Evolutionary conservation across 2,888 invertebrate species (phyloP).

Genomic region (Rhimphoctona megacephalus): DNA sequence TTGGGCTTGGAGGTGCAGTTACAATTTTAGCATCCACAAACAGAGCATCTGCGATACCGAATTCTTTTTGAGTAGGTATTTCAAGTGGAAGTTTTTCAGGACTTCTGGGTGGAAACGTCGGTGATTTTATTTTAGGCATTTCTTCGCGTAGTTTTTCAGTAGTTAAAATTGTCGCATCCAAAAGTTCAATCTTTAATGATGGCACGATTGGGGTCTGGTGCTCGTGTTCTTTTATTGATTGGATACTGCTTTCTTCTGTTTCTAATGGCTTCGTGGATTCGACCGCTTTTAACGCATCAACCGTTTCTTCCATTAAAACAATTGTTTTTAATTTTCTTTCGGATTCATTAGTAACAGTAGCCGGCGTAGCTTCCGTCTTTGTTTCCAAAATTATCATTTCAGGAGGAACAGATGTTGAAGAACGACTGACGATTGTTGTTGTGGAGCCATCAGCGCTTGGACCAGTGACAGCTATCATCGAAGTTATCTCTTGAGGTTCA

Average conservation of each 20-base stretch:
- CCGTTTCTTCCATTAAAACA: neutral
- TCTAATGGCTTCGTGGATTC: neutral
- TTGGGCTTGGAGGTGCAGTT: constrained; percentile 20
- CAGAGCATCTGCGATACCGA: constrained; percentile 61
- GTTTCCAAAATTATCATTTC: constrained; percentile 8
- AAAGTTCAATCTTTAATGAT: constrained; percentile 11
- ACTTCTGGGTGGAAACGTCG: neutral
- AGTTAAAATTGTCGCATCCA: constrained; percentile 10
- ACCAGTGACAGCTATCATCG: neutral
- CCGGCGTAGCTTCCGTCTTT: neutral
- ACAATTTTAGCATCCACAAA: constrained; percentile 61
- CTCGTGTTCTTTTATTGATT: neutral
- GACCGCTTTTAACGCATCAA: neutral
- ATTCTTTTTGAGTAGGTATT: constrained; percentile 51
- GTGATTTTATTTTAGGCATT: constrained; percentile 8
- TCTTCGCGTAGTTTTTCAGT: neutral
- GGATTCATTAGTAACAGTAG: neutral
- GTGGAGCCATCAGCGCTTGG: constrained; percentile 1
- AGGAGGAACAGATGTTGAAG: constrained; percentile 14
- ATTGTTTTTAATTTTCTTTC: constrained; percentile 1
- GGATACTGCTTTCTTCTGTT: neutral
- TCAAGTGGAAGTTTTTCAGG: constrained; percentile 10
- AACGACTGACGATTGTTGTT: constrained; percentile 5
- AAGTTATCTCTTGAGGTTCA: constrained; percentile 2
- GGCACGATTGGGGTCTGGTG: constrained; percentile 36